Percentiles rank a stretch among this genome's conserved stretches.
These are phyloP conservation scores for Chrysopilus asiliformis DNA, from an alignment of 2,888 invertebrate species.

Conservation along the genomic window DNA sequence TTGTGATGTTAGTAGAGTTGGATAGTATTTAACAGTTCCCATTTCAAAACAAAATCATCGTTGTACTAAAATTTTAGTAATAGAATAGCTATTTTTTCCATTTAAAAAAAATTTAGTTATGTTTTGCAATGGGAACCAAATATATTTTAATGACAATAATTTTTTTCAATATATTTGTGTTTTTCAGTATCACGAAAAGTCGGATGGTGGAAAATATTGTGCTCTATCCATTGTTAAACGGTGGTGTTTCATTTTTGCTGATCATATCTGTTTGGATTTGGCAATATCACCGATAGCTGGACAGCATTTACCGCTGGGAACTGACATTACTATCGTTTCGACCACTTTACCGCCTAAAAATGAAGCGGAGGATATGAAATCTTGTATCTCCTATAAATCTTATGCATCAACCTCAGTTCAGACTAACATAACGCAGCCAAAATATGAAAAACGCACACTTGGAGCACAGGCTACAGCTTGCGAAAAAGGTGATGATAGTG, in stretches of 20 bases:
- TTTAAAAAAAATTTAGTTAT: too few relatives aligned
- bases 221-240: constrained; percentile 35
- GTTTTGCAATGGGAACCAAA: not conserved
- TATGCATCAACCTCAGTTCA: not conserved
- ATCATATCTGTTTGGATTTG: constrained; percentile 36
- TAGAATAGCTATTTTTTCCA: too few relatives aligned
- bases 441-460: constrained; percentile 4
- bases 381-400: not conserved
- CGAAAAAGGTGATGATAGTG: constrained; percentile 3
- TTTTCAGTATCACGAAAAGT: constrained; percentile 33
- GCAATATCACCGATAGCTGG: constrained; percentile 32
- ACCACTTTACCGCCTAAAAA: not conserved
- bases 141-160: not conserved
- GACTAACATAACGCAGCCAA: constrained; percentile 1
- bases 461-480: not conserved
- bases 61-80: not conserved
- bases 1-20: constrained; percentile 31
- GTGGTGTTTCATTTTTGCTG: constrained; percentile 36
- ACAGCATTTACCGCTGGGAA: constrained; percentile 31
- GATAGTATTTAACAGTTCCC: too few relatives aligned
- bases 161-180: not conserved
- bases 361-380: not conserved
- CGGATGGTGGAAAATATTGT: constrained; percentile 32
- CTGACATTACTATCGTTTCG: constrained; percentile 11
- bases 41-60: not conserved